Base-by-base conservation (phyloP, 2,797 vertebrate genomes). In the Rhinella marina region DNA sequence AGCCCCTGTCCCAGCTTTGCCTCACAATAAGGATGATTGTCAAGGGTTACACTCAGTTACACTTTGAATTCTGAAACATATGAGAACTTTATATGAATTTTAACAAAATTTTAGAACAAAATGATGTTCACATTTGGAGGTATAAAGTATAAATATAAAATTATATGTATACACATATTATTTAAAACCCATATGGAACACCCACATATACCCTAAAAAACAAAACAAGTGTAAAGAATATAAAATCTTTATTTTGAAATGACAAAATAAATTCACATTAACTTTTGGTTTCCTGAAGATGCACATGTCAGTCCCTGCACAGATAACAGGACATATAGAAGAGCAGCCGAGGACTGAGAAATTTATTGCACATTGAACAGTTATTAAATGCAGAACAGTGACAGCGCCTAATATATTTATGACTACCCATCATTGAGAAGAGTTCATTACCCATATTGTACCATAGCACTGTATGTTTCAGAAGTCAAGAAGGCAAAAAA, bases 181-280 rank as follows among this genome's bases (percentile, higher is more conserved):
- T 23, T 25, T 19, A n/a, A n/a, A 32, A 8, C 27, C 3, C 32
- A 41, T 41, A 41, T 41, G 32, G 32, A 41, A 5, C 41, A 41
- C 41, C 41, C 29, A 21, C 72, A 23, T 4, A 19, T 19, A 73
- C 29, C 32, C 16, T 10, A 59, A 29, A 16, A 82, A 27, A 3
- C 3, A 82, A 68, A 29, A 82, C 12, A 85, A 6, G 21, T 70
- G 17, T 78, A 61, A 32, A 89, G 79, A 89, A 89, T 86, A 89
- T 78, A 89, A 86, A 82, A 83, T 73, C 21, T 89, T 89, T 89
- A 89, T 89, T 89, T 82, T n/a, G 23, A 82, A 57, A 81, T 86
- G 77, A 50, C 57, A 86, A 86, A 89, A 86, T 85, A 77, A 66
- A 59, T 82, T 89, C 50, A 86, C 88, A 84, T 88, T 87, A 32